phyloP scores from a whole-genome alignment of 2,113 vertebrate species.

The Zosterops japonicus region DNA sequence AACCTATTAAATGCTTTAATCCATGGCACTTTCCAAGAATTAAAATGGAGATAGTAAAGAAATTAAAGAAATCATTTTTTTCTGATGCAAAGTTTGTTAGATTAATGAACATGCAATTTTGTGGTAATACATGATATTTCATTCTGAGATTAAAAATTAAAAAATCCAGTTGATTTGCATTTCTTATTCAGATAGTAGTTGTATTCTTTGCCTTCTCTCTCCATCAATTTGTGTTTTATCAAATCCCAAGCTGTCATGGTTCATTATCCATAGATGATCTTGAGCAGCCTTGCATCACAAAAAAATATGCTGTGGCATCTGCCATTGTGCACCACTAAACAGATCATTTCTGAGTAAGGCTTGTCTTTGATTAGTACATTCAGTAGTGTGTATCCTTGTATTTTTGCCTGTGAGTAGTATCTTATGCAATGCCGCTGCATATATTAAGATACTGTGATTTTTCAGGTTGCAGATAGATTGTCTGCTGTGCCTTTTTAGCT shows the following conservation, averaged over 20 bases:
- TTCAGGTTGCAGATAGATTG: not conserved
- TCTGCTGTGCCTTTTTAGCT: slow-evolving; percentile 9
- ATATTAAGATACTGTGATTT: not conserved
- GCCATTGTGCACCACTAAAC: slow-evolving; percentile 45
- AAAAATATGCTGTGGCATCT: slow-evolving; percentile 73
- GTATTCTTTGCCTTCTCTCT: not conserved
- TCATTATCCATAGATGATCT: slow-evolving; percentile 73
- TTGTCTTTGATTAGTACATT: not conserved
- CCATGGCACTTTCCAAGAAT: not conserved
- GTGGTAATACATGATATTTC: not conserved
- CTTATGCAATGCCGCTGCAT: not conserved
- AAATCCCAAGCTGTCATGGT: slow-evolving; percentile 65
- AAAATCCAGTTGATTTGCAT: not conserved
- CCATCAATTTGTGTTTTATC: slow-evolving; percentile 27
- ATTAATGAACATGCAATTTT: not conserved
- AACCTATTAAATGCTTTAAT: not conserved
- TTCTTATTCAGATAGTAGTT: not conserved
- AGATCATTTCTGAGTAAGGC: slow-evolving; percentile 28
- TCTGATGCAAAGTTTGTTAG: not conserved
- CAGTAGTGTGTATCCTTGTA: not conserved
- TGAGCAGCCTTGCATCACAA: slow-evolving; percentile 69
- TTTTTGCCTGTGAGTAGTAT: not conserved
- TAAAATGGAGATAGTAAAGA: not conserved
- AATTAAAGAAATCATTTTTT: not conserved
- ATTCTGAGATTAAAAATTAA: not conserved